Evolutionary conservation across 2,888 invertebrate genomes (phyloP).

Genomic region (Schrankia costaestrigalis): DNA sequence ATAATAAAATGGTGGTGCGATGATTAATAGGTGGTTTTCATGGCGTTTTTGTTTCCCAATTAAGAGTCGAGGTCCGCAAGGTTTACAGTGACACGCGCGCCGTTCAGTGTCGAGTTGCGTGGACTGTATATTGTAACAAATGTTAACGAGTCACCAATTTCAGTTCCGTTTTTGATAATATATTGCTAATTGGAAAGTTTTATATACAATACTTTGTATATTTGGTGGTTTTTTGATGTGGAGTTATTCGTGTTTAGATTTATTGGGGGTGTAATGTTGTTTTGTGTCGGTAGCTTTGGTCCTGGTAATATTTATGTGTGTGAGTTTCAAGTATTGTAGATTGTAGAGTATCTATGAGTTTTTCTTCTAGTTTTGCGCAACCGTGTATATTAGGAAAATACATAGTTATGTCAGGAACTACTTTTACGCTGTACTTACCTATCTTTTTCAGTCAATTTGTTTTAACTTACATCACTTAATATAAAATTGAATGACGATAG

Average conservation of each 20-base stretch:
- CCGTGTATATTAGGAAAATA: too few relatives aligned
- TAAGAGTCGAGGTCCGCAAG: constrained; percentile 40
- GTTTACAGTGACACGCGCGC: constrained; percentile 41
- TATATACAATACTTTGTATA: constrained; percentile 38
- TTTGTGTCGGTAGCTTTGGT: constrained; percentile 20
- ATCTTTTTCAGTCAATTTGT: too few relatives aligned
- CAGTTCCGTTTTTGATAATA: constrained; percentile 59
- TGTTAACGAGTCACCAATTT: constrained; percentile 56
- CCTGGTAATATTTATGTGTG: constrained; percentile 14
- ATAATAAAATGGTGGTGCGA: constrained; percentile 49
- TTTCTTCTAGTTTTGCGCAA: too few relatives aligned
- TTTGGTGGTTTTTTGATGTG: constrained; percentile 29
- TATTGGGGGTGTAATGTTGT: constrained; percentile 22
- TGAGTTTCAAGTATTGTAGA: constrained; percentile 2
- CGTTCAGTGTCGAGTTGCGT: constrained; percentile 58
- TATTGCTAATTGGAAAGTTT: constrained; percentile 63
- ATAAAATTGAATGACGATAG: too few relatives aligned
- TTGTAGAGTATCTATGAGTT: too few relatives aligned
- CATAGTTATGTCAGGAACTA: too few relatives aligned
- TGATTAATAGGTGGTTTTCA: constrained; percentile 74
- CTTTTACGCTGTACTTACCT: too few relatives aligned
- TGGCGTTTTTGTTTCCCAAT: constrained; percentile 74
- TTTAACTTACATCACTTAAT: too few relatives aligned
- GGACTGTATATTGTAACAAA: constrained; percentile 56
- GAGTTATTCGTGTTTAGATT: constrained; percentile 28